Evolutionary conservation across 1,140 invertebrate species (phyloP).

Genomic region (Sminthurides bifidus): DNA sequence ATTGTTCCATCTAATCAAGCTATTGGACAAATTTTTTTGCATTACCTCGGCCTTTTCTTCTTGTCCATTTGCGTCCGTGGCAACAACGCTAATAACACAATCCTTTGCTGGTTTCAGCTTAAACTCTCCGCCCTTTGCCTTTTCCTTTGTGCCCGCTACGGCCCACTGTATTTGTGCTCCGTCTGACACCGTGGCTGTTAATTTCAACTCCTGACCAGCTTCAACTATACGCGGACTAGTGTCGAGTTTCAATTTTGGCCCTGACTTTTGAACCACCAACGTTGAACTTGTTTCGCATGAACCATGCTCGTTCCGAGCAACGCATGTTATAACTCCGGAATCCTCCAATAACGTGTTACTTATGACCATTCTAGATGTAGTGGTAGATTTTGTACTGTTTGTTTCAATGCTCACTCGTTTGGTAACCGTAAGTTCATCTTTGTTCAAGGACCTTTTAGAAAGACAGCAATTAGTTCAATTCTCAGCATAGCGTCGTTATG

Average conservation of each 20-base stretch:
- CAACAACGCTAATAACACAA: neutral
- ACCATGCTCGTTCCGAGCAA: neutral
- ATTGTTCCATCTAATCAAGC: too few species aligned
- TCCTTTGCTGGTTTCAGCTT: neutral
- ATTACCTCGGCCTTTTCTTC: neutral
- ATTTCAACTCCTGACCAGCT: neutral
- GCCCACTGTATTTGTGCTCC: constrained; percentile 2
- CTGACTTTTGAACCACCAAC: neutral
- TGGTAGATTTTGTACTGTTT: constrained; percentile 2
- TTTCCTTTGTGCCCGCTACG: neutral
- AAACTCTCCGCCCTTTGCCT: neutral
- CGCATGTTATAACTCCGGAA: constrained; percentile 7
- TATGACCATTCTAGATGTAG: constrained; percentile 10
- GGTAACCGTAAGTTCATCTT: constrained; percentile 28
- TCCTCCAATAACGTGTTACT: constrained; percentile 12
- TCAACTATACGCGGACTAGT: neutral
- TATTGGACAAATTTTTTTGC: too few species aligned
- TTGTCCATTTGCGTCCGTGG: neutral
- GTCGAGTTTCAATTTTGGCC: constrained; percentile 2
- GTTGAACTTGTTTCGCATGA: neutral
- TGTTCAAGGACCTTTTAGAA: constrained; percentile 9
- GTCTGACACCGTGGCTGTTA: neutral
- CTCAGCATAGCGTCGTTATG: too few species aligned
- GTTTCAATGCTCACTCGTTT: constrained; percentile 13
- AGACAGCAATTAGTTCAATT: neutral